Conservation (phyloP, 23 tunicate species). For the Trididemnum nubilum region DNA sequence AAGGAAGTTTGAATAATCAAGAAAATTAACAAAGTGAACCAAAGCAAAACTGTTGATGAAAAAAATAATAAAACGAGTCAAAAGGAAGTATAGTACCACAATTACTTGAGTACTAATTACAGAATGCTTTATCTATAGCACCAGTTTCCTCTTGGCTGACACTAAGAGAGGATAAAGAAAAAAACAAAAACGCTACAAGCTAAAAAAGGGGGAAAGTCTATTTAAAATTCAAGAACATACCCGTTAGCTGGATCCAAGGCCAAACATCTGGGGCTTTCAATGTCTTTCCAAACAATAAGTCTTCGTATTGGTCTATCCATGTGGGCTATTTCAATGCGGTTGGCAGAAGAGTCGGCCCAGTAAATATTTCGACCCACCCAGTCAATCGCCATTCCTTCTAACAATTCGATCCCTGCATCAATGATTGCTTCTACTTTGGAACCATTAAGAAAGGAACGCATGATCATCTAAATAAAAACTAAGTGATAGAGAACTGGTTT, state of each 20-base stretch:
- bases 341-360: slow-evolving; percentile 83
- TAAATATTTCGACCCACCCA: slow-evolving; percentile 91
- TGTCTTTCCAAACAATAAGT: slow-evolving; percentile 49
- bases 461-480: slow-evolving; percentile 46
- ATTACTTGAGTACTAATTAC: no score
- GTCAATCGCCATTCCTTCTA: slow-evolving; percentile 91
- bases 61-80: no score
- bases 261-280: slow-evolving; percentile 61
- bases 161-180: no score
- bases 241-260: slow-evolving; percentile 86
- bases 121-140: no score
- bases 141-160: no score
- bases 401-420: slow-evolving; percentile 53
- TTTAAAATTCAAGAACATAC: slow-evolving; percentile 46
- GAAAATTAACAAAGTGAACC: no score
- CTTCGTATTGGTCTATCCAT: slow-evolving; percentile 68
- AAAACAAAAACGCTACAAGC: no score
- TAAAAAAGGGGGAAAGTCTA: no score
- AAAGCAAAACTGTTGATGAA: no score
- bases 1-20: no score
- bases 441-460: slow-evolving; percentile 66
- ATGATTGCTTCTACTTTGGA: slow-evolving; percentile 52
- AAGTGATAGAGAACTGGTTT: not conserved
- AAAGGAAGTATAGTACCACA: no score
- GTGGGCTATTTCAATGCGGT: slow-evolving; percentile 81